Conservation (phyloP, 1,140 invertebrate genomes). For the Lineus longissimus region DNA sequence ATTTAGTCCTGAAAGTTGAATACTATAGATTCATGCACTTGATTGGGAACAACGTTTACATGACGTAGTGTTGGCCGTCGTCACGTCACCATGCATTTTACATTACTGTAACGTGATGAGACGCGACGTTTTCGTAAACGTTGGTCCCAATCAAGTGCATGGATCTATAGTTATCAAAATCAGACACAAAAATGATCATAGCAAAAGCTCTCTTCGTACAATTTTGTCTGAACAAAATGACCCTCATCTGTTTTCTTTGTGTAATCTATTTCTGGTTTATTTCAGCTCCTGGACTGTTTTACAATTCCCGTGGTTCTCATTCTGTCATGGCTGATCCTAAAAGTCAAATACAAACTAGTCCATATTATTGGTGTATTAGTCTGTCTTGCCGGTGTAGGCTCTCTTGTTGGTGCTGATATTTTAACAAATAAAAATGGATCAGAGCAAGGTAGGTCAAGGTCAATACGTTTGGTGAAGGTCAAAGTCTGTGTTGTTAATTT, state of each 20-base stretch:
- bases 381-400: slow-evolving; percentile 77
- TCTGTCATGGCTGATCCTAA: slow-evolving; percentile 67
- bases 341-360: slow-evolving; percentile 66
- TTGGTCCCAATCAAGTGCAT: too few relatives aligned
- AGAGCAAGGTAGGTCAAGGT: neutral
- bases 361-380: slow-evolving; percentile 78
- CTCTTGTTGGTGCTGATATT: slow-evolving; percentile 78
- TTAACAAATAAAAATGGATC: slow-evolving; percentile 28
- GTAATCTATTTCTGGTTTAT: slow-evolving; percentile 27
- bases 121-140: too few relatives aligned
- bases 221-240: too few relatives aligned
- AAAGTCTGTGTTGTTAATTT: neutral
- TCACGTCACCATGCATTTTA: too few relatives aligned
- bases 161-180: neutral
- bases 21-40: too few relatives aligned
- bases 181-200: too few relatives aligned
- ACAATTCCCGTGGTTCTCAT: slow-evolving; percentile 78
- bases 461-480: neutral
- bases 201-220: neutral
- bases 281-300: slow-evolving; percentile 81
- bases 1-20: neutral
- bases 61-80: too few relatives aligned
- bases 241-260: too few relatives aligned
- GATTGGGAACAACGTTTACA: too few relatives aligned
- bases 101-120: too few relatives aligned